Base-by-base conservation (phyloP, 2,888 invertebrate genomes). In the Eristalis pertinax region DNA sequence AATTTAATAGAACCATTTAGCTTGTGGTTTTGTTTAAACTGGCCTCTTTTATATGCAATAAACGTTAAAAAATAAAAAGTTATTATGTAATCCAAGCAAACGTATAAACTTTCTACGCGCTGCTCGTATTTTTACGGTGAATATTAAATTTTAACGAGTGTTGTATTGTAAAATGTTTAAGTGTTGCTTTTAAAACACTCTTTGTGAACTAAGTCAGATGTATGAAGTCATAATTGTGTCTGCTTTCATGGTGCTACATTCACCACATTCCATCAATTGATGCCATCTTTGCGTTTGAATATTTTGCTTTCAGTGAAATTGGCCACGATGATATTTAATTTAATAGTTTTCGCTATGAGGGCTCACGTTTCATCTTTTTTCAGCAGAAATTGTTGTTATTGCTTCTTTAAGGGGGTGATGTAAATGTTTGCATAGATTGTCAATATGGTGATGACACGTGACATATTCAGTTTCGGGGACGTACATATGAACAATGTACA, bases 131-230 rank as follows among this genome's bases (percentile, higher is more conserved):
- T 65, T 65, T 35, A n/a, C 56, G 15, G 24, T 13, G 58, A 58
- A 56, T 67, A 26, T 75, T 58, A 65, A 75, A 75, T 58, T 75
- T 75, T 75, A 75, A 65, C 58, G 75, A 22, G 4, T 29, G 32
- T n/a, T 11, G 35, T 67, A 15, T 58, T 56, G 38, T 62, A 43
- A 73, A 43, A 50, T 64, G 7, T n/a, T 63, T 74, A 29, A 29
- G 43, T 8, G 72, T 19, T 4, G 41, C 43, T 26, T 29, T 58
- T 29, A 19, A 50, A 19, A 19, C 19, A 50, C 50, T 50, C 19
- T 19, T 5, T 50, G 50, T 19, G 19, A n/a, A 50, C 43, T 43
- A n/a, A 43, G 43, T n/a, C 43, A 19, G 43, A 43, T 43, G n/a
- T 43, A 43, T 43, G 43, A 43, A 43, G 43, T 43, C 43, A 43